A percentile compares a stretch with the other conserved stretches of the same genome.
Conservation (phyloP, 92 coral and sea anemone genomes). For the Blastomussa wellsi region DNA sequence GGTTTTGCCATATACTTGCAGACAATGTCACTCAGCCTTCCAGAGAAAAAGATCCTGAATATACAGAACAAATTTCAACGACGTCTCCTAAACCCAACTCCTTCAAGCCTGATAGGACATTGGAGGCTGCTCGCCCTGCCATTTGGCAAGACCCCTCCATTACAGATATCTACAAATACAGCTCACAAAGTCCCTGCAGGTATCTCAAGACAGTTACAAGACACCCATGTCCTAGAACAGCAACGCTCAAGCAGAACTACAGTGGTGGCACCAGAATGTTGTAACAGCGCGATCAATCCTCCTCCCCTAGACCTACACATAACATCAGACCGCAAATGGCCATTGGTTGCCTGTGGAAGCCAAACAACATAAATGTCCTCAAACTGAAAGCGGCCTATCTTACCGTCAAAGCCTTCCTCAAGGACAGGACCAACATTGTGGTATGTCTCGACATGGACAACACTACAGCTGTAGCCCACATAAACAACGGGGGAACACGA, state of each 20-base stretch:
- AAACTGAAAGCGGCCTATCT: constrained; percentile 45
- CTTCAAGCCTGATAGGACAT: constrained; percentile 30
- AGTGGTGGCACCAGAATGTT: constrained; percentile 42
- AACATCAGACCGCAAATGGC: not conserved
- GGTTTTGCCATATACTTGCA: constrained; percentile 34
- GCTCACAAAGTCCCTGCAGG: constrained; percentile 30
- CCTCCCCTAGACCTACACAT: constrained; percentile 38
- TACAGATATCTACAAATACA: constrained; percentile 37
- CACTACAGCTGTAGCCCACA: too few species aligned
- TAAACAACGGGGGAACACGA: too few species aligned
- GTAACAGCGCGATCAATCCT: constrained; percentile 9
- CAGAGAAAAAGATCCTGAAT: constrained; percentile 25
- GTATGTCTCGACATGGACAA: constrained; percentile 55
- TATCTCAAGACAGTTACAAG: constrained; percentile 31
- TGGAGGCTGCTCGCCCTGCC: constrained; percentile 45
- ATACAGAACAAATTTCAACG: constrained; percentile 15
- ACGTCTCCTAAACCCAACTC: not conserved
- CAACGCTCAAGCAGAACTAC: constrained; percentile 28
- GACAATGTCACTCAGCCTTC: constrained; percentile 35
- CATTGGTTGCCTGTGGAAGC: not conserved
- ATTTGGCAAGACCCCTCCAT: constrained; percentile 40
- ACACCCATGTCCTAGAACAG: constrained; percentile 14
- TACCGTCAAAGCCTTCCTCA: constrained; percentile 25
- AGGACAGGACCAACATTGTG: too few species aligned
- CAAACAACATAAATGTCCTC: constrained; percentile 40